These are phyloP conservation scores for Megalopta genalis DNA, from an alignment of 1,140 invertebrate species.

Conservation along the genomic window DNA sequence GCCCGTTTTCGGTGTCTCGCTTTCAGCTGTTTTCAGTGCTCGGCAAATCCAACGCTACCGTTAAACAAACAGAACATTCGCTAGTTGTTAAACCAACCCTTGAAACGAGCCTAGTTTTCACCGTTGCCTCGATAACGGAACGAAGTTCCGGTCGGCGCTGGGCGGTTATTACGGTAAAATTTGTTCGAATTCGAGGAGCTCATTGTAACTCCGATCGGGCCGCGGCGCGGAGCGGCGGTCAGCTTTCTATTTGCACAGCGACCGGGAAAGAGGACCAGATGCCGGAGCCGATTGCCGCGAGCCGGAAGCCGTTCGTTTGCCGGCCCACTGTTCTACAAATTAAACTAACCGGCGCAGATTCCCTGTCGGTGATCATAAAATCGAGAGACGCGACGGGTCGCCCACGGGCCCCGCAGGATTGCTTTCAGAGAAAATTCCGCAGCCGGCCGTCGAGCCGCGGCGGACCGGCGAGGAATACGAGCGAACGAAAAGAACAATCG, in stretches of 20 bases:
- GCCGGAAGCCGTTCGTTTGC: conserved; percentile 6
- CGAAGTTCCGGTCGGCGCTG: too few relatives aligned
- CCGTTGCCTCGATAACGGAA: too few relatives aligned
- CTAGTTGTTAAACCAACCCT: too few relatives aligned
- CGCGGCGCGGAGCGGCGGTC: not conserved
- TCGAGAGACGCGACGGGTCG: not conserved
- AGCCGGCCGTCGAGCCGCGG: not conserved
- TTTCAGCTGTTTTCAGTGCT: too few relatives aligned
- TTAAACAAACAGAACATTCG: too few relatives aligned
- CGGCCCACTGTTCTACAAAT: not conserved
- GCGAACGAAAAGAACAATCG: not conserved
- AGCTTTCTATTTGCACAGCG: not conserved
- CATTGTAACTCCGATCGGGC: not conserved
- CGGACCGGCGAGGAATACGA: not conserved
- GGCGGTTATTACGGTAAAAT: too few relatives aligned
- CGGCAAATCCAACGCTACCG: too few relatives aligned
- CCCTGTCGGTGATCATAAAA: conserved; percentile 15
- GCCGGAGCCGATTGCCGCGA: not conserved
- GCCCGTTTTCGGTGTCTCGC: too few relatives aligned
- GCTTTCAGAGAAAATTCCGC: conserved; percentile 18
- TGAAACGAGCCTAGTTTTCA: too few relatives aligned
- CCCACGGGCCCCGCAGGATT: not conserved
- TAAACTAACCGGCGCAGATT: conserved; percentile 1
- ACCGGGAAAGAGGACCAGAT: not conserved
- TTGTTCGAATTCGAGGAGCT: too few relatives aligned